Percentiles rank a stretch among this genome's conserved stretches.
These are phyloP conservation scores for Xylocopa sonorina DNA, from an alignment of 1,140 invertebrate genomes.

Conservation along the genomic window DNA sequence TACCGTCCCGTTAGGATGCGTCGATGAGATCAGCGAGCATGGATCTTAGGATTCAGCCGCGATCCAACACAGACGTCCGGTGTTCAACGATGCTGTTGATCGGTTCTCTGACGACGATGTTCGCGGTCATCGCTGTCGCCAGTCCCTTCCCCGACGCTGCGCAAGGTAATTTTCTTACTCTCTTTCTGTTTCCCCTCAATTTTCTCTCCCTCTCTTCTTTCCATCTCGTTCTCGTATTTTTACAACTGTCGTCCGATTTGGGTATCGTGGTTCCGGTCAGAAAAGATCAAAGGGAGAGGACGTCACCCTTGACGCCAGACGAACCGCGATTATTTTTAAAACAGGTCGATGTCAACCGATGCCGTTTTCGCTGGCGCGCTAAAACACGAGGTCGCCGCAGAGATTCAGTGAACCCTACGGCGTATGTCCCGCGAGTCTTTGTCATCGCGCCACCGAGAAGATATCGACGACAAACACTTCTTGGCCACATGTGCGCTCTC, in stretches of 20 bases:
- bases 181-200: too few species aligned
- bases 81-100: slow-evolving; percentile 45
- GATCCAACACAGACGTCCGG: not conserved
- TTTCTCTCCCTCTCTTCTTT: not conserved
- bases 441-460: slow-evolving; percentile 62
- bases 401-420: slow-evolving; percentile 70
- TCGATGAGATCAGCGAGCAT: slow-evolving; percentile 34
- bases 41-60: not conserved
- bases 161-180: slow-evolving; percentile 56
- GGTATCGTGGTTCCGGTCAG: not conserved
- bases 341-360: slow-evolving; percentile 36
- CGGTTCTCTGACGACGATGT: slow-evolving; percentile 3
- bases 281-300: not conserved
- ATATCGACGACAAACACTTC: slow-evolving; percentile 73
- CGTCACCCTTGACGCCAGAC: not conserved
- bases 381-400: slow-evolving; percentile 39
- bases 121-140: slow-evolving; percentile 27
- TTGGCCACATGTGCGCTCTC: slow-evolving; percentile 68
- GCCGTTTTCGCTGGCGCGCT: slow-evolving; percentile 20
- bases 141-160: slow-evolving; percentile 51
- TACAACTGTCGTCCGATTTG: not conserved
- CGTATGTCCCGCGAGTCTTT: slow-evolving; percentile 45
- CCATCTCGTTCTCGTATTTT: not conserved
- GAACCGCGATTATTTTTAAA: slow-evolving; percentile 53
- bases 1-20: not conserved